Evolutionary conservation across 2,888 invertebrate genomes (phyloP).

Genomic region (Mayetiola destructor): DNA sequence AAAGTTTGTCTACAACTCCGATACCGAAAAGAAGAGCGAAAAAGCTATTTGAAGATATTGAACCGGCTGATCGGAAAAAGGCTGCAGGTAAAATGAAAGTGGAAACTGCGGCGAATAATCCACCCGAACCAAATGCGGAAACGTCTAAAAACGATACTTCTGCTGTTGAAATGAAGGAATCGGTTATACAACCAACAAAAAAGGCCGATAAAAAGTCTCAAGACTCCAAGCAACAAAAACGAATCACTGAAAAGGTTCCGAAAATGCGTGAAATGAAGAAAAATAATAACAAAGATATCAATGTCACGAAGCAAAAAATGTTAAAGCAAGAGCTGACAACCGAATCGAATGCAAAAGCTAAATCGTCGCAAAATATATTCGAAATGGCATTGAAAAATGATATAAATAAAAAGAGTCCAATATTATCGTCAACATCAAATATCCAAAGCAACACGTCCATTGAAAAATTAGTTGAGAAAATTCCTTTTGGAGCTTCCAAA

Average conservation of each 20-base stretch:
- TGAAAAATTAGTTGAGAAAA: neutral
- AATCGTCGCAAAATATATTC: neutral
- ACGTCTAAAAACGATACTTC: neutral
- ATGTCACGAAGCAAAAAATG: neutral
- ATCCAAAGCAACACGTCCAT: neutral
- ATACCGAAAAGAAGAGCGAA: constrained; percentile 30
- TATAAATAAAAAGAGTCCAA: neutral
- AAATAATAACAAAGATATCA: neutral
- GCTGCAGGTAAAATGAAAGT: neutral
- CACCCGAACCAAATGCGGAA: neutral
- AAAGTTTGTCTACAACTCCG: constrained; percentile 33
- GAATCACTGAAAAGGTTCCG: neutral
- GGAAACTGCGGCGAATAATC: neutral
- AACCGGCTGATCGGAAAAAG: neutral
- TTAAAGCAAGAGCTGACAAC: no score
- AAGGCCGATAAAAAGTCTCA: neutral
- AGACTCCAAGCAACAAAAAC: neutral
- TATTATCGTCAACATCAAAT: neutral
- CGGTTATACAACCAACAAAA: neutral
- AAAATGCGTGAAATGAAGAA: neutral
- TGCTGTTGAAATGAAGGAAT: neutral
- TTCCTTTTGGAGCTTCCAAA: neutral
- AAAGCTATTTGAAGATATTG: neutral
- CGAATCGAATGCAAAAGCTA: no score
- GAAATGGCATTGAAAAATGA: neutral